Percentiles rank a stretch among this genome's conserved stretches.
Conservation (phyloP, 2,797 vertebrate genomes). For the Melanogrammus aeglefinus region DNA sequence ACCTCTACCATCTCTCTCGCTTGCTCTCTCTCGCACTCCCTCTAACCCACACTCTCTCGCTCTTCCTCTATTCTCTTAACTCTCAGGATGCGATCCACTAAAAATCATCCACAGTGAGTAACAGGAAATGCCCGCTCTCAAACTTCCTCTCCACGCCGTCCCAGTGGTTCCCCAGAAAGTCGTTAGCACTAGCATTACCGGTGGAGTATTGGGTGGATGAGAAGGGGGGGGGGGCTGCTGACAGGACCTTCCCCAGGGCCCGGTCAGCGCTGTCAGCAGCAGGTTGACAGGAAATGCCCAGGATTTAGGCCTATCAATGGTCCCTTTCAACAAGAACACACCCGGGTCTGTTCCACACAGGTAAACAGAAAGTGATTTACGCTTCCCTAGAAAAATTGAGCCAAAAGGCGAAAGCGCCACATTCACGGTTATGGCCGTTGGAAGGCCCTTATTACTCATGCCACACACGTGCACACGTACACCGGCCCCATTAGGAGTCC, state of each 20-base stretch:
- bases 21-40: too few relatives aligned
- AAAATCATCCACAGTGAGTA: too few relatives aligned
- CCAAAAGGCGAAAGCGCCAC: slow-evolving; percentile 11
- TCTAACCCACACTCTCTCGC: too few relatives aligned
- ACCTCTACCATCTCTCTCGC: too few relatives aligned
- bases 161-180: slow-evolving; percentile 23
- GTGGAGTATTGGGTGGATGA: slow-evolving; percentile 39
- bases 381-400: slow-evolving; percentile 15
- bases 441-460: too few relatives aligned
- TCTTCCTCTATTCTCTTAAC: too few relatives aligned
- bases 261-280: slow-evolving; percentile 61
- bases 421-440: background rate
- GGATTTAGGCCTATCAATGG: slow-evolving; percentile 69
- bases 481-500: slow-evolving; percentile 10
- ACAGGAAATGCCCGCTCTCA: too few relatives aligned
- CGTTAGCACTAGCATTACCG: slow-evolving; percentile 33
- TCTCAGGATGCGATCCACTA: too few relatives aligned
- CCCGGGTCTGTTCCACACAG: slow-evolving; percentile 39
- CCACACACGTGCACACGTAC: slow-evolving; percentile 1
- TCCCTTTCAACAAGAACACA: slow-evolving; percentile 63
- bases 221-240: slow-evolving; percentile 58
- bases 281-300: slow-evolving; percentile 67
- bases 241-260: slow-evolving; percentile 61
- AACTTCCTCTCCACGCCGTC: background rate
- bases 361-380: slow-evolving; percentile 53